Evolutionary conservation across 2,113 vertebrate genomes (phyloP), one percentile per base, ranked within the genome.

Genomic region (Suricata suricatta): DNA sequence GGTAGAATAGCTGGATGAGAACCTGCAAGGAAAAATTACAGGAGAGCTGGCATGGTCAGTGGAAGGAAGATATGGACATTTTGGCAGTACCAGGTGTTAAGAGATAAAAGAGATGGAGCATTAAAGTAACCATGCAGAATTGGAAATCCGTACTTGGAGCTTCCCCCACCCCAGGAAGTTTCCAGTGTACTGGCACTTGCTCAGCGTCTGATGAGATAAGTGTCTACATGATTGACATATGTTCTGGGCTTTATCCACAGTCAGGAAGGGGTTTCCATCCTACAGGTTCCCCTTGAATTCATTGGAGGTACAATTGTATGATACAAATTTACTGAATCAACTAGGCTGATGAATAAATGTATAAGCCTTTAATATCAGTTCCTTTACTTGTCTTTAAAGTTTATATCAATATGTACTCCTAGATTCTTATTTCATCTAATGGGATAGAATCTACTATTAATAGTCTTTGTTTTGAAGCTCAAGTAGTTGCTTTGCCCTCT

Each of bases 291-390:
- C 14, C 44, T 90, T 60, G 47, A 87, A 77, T 9, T 86, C 47
- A 68, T 6, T 50, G 38, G 29, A 54, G 14, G 11, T 79, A 88
- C n/a, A 47, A 80, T 4, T 31, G 0, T 33, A 38, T 52, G n/a
- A 57, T 82, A 57, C 64, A 80, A 41, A 94, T 74, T 66, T 91
- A 94, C 35, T 81, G 54, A 90, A 91, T 94, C 54, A 66, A 38
- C 74, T 81, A 91, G 74, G 50, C 35, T 74, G 72, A 74, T 35
- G 38, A 74, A 76, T 76, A 80, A 84, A 81, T 41, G 13, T 7
- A 29, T 31, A 41, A 38, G 5, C 8, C 21, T 93, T 86, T 83
- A 64, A 47, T 60, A 64, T 54, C 3, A 54, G 14, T 44, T 31
- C 29, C 27, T 71, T 93, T 71, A 54, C 33, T 68, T 41, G 33